Conservation (phyloP, 2,888 invertebrate species). For the Thymelicus acteon region DNA sequence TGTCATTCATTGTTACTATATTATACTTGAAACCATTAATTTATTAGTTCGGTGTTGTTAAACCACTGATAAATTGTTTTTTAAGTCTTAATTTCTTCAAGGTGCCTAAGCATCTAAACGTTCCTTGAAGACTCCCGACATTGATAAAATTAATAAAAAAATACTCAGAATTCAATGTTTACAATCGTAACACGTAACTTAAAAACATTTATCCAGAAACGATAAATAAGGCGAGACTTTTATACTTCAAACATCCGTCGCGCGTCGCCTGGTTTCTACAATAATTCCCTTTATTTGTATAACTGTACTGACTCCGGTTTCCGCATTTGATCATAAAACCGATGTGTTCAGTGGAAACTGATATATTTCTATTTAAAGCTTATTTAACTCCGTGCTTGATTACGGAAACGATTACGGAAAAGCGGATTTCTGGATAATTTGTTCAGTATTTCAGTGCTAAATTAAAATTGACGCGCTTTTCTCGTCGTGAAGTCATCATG, state of each 20-base stretch:
- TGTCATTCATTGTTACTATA: too few relatives aligned
- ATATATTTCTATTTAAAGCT: conserved; percentile 56
- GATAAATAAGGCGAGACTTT: conserved; percentile 35
- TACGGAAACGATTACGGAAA: conserved; percentile 68
- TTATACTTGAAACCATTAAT: too few relatives aligned
- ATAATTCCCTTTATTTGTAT: conserved; percentile 17
- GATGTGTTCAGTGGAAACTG: conserved; percentile 46
- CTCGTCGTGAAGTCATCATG: too few relatives aligned
- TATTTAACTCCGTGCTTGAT: conserved; percentile 45
- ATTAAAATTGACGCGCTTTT: too few relatives aligned
- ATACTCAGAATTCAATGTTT: background rate
- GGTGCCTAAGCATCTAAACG: too few relatives aligned
- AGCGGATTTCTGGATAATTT: too few relatives aligned
- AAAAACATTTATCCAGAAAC: background rate
- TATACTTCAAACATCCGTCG: conserved; percentile 29
- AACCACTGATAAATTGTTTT: too few relatives aligned
- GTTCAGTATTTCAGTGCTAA: too few relatives aligned
- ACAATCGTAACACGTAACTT: background rate
- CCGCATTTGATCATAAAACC: conserved; percentile 37
- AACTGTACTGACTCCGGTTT: conserved; percentile 5
- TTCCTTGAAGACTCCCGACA: too few relatives aligned
- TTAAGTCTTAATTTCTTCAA: too few relatives aligned
- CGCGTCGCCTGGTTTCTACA: conserved; percentile 20
- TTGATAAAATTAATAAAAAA: background rate
- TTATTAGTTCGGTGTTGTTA: too few relatives aligned